Percentiles rank a stretch among this genome's conserved stretches.
Conservation (phyloP, 2,888 invertebrate genomes). For the Erpobdella octoculata region DNA sequence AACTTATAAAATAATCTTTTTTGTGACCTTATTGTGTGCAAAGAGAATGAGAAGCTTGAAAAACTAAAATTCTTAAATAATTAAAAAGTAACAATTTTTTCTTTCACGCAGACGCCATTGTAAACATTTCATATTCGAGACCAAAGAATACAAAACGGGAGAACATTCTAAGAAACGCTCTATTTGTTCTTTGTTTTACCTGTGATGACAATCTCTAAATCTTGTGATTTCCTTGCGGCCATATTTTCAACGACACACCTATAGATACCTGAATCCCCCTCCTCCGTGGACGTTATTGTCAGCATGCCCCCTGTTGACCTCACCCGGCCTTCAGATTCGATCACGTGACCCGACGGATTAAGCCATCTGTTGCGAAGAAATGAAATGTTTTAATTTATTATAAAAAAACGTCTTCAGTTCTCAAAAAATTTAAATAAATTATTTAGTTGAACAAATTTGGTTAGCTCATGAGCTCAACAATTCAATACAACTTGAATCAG, state of each 20-base stretch:
- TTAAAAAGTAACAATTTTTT: neutral
- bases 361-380: neutral
- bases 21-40: neutral
- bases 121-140: too few species aligned
- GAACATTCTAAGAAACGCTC: neutral
- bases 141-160: neutral
- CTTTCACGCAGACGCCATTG: too few species aligned
- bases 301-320: neutral
- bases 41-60: neutral
- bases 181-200: neutral
- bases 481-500: too few species aligned
- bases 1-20: too few species aligned
- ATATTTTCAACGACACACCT: slow-evolving; percentile 15
- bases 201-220: slow-evolving; percentile 9
- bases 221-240: neutral
- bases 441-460: too few species aligned
- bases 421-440: too few species aligned
- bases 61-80: neutral
- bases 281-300: neutral
- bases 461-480: too few species aligned
- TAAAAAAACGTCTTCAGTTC: too few species aligned
- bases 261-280: slow-evolving; percentile 8
- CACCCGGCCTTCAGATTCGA: neutral
- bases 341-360: neutral
- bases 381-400: neutral